Evolutionary conservation across 2,113 vertebrate genomes (phyloP).

Genomic region (Megalops atlanticus): DNA sequence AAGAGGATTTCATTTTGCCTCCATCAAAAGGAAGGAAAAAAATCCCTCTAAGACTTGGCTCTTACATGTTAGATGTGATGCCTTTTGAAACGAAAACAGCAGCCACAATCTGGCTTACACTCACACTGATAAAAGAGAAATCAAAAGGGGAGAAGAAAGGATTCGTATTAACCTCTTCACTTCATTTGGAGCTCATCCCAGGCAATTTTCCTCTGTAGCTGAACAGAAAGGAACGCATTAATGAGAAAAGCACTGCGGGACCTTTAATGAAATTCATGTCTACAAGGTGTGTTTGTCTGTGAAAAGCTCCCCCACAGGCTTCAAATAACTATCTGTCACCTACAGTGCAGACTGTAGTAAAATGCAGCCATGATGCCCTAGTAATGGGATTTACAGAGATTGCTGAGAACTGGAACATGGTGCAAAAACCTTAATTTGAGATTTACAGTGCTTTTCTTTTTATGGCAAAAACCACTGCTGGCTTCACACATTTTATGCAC

Average conservation of each 20-base stretch:
- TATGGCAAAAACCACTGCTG: not conserved
- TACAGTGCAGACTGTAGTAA: not conserved
- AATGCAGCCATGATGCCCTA: not conserved
- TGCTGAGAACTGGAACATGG: not conserved
- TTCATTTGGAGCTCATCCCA: not conserved
- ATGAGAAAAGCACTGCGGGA: not conserved
- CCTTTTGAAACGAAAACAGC: conserved; percentile 3
- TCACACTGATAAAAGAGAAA: not conserved
- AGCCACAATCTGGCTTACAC: not conserved
- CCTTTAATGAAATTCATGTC: not conserved
- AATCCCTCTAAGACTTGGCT: not conserved
- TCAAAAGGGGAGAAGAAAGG: not conserved
- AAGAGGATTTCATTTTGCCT: conserved; percentile 4
- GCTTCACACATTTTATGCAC: not conserved
- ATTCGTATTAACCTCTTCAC: not conserved
- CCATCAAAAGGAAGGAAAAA: conserved; percentile 13
- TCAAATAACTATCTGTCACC: not conserved
- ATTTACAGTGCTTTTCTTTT: not conserved
- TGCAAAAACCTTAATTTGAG: not conserved
- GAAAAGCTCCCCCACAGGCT: not conserved
- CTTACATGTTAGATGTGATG: not conserved
- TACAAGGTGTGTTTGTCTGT: not conserved
- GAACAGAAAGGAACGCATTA: conserved; percentile 5
- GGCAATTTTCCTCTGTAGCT: not conserved
- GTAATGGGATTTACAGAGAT: not conserved